Evolutionary conservation across 37 sponge, comb jelly and placozoan species (phyloP), one percentile per base, ranked within the genome.

Genomic region (Spongia lamella): DNA sequence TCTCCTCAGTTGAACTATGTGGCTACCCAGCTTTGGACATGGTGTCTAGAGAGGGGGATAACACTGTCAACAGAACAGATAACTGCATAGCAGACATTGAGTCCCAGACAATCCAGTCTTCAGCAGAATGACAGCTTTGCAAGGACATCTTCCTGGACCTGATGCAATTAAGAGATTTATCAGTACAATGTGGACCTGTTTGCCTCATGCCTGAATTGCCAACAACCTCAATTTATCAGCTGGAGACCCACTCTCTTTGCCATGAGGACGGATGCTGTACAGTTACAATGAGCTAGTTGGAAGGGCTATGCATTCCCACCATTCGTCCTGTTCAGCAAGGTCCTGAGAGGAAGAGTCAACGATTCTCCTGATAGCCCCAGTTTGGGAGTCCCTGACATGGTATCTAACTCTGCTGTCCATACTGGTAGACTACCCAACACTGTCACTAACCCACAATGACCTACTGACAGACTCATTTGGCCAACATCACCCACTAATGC

Each of bases 151-250:
- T n/a, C n/a, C n/a, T n/a, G n/a, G n/a, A n/a, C n/a, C n/a, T n/a
- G n/a, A n/a, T n/a, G n/a, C n/a, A n/a, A n/a, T n/a, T n/a, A n/a
- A n/a, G n/a, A n/a, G n/a, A n/a, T n/a, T n/a, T n/a, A n/a, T n/a
- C n/a, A n/a, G n/a, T n/a, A n/a, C n/a, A n/a, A n/a, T n/a, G n/a
- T n/a, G n/a, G n/a, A n/a, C 33, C 65, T 83, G 27, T 83, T 76
- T 68, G 84, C 84, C 4, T 47, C 77, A 11, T 53, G 84, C 32
- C 70, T 77, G 36, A 84, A 84, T 72, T 32, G 39, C 65, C 84
- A 84, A 51, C 79, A 68, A 22, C 34, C 21, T 30, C 16, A 15
- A 20, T 83, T 70, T 25, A 4, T 64, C 63, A 85, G 79, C 40
- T 83, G 77, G 77, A 16, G 69, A 3, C 79, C 72, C 22, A 79